Conservation (phyloP, 2,888 invertebrate species). For the Archaeoteleia sp. region DNA sequence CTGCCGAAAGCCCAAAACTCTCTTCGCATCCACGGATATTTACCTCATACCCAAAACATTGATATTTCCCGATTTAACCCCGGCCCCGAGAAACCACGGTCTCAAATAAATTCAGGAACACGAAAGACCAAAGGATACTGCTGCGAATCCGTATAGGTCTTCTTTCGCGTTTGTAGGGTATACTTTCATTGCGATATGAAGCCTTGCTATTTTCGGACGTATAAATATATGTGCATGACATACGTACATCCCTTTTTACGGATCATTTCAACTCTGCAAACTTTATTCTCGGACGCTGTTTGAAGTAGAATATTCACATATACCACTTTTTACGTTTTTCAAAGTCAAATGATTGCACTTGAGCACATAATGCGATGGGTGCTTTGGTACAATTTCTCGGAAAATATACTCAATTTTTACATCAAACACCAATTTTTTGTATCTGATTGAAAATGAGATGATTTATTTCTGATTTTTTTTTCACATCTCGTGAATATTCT, state of each 20-base stretch:
- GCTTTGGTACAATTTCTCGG: no score
- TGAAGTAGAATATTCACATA: constrained; percentile 39
- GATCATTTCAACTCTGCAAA: constrained; percentile 42
- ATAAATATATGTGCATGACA: constrained; percentile 19
- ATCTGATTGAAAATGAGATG: no score
- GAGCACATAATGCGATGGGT: no score
- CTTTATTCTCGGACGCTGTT: constrained; percentile 20
- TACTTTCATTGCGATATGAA: constrained; percentile 43
- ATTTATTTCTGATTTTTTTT: no score
- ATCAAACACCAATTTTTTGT: no score
- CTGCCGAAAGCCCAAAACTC: constrained; percentile 16
- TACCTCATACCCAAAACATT: constrained; percentile 37
- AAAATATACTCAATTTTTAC: no score
- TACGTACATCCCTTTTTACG: constrained; percentile 38
- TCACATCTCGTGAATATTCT: no score
- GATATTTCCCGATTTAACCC: constrained; percentile 40
- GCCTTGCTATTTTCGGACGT: constrained; percentile 38
- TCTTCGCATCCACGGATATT: constrained; percentile 24
- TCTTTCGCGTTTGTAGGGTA: constrained; percentile 28
- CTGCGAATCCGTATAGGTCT: constrained; percentile 34
- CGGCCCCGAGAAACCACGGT: constrained; percentile 12
- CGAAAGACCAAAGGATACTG: constrained; percentile 43
- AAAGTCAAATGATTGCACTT: no score
- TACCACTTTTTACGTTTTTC: constrained; percentile 16
- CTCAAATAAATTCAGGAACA: constrained; percentile 34